Conservation (phyloP, 2,888 invertebrate species). For the Cephus rjabovi region DNA sequence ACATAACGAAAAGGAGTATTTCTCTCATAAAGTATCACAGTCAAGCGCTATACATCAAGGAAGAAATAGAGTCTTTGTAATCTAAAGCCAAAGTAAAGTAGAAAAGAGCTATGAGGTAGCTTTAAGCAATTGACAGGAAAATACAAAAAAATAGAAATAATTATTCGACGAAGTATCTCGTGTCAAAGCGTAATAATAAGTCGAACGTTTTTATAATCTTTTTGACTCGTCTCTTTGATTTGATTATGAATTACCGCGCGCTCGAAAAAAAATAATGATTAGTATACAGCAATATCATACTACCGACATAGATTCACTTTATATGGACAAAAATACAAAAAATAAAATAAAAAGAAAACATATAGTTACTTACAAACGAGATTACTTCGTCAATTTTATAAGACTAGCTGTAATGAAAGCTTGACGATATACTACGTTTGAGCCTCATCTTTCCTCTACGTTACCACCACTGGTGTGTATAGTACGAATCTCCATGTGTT, state of each 20-base stretch:
- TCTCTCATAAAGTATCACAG: background rate
- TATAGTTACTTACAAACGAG: background rate
- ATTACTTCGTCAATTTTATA: background rate
- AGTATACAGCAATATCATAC: background rate
- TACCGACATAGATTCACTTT: background rate
- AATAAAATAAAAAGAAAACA: background rate
- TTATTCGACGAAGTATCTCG: background rate
- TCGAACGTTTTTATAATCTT: background rate
- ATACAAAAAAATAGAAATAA: background rate
- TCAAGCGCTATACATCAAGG: background rate
- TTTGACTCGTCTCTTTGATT: background rate
- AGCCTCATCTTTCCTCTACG: background rate
- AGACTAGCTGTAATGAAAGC: background rate
- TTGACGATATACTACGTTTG: background rate
- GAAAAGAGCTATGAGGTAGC: background rate
- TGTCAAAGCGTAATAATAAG: background rate
- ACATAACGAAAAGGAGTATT: background rate
- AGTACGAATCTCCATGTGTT: background rate
- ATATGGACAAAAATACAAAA: background rate
- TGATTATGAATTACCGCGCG: background rate
- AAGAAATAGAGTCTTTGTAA: background rate
- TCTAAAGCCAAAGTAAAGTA: background rate
- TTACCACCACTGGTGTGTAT: background rate
- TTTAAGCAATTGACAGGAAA: background rate
- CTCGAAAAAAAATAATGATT: background rate